Percentiles rank a stretch among this genome's conserved stretches.
Conservation (phyloP, 2,888 invertebrate genomes). For the Entomobrya proxima region DNA sequence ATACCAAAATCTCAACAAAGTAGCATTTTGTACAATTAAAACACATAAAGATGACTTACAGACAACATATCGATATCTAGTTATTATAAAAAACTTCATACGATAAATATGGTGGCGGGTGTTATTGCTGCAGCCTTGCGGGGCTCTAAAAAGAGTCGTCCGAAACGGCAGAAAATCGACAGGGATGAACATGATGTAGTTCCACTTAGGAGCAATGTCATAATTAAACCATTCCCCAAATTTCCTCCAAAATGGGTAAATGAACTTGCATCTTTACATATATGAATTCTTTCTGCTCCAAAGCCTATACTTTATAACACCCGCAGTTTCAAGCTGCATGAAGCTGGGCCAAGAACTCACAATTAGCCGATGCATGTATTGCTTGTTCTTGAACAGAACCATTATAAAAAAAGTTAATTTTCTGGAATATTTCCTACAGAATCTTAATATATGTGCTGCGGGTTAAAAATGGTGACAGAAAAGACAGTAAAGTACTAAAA, state of each 20-base stretch:
- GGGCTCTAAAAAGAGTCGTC: conserved; percentile 25
- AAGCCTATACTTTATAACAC: too few relatives aligned
- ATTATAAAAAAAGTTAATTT: too few relatives aligned
- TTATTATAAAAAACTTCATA: not conserved
- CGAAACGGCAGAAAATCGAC: conserved; percentile 63
- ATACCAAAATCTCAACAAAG: too few relatives aligned
- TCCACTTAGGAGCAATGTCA: conserved; percentile 67
- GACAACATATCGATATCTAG: not conserved
- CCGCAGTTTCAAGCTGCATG: not conserved
- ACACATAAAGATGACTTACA: not conserved
- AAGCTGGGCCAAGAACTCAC: too few relatives aligned
- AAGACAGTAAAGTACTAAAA: too few relatives aligned
- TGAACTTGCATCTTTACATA: not conserved
- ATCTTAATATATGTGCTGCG: not conserved
- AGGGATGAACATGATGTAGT: conserved; percentile 58
- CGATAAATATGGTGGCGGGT: conserved; percentile 67
- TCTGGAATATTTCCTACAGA: not conserved
- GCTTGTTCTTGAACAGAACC: not conserved
- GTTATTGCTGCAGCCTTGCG: conserved; percentile 68
- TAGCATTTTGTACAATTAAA: not conserved
- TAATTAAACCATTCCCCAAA: conserved; percentile 72
- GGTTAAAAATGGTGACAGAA: too few relatives aligned
- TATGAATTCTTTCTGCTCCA: not conserved
- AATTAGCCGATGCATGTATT: not conserved
- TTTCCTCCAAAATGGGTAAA: conserved; percentile 74